Base-by-base conservation (phyloP, 2,113 vertebrate species). In the Eclectus roratus region DNA sequence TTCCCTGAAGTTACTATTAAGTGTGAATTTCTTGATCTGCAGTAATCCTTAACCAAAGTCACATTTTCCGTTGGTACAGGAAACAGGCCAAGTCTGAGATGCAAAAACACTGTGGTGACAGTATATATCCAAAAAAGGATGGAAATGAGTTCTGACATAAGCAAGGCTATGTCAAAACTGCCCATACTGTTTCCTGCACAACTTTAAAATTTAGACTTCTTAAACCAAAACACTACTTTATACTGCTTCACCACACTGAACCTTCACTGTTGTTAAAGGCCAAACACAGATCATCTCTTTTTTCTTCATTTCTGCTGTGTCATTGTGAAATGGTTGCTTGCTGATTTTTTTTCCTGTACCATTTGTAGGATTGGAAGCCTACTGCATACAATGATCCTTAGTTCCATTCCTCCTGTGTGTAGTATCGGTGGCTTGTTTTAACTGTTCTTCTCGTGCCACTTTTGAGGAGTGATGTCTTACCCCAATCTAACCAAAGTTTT, bases 291-390 rank as follows among this genome's bases (percentile, higher is more conserved):
- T 97, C 94, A 96, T 96, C 94, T 96, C 91, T 98, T 96, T 88
- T 94, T 87, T 86, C 97, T 97, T 97, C 91, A 87, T 97, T 95
- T 94, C 91, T 93, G 91, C 96, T 96, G 88, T 98, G 93, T 97
- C 94, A 86, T 95, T 94, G 92, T 97, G 94, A 97, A 97, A 97
- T 78, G 94, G 94, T 97, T 98, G 97, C 96, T 97, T 97, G 95
- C 97, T 97, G 93, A 96, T 84, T 95, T 97, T 97, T 92, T 96
- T 97, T 97, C 93, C 97, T 97, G 70, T 97, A 89, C 96, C 96
- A 46, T 96, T 96, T 97, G 97, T 98, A 98, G 98, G 97, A 96
- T 58, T 96, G 97, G 98, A 97, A 96, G 94, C 96, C 96, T 94
- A 98, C 95, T 94, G 94, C 96, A 93, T 93, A 92, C 91, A 97